Conservation (phyloP, 2,797 vertebrate genomes). For the Coregonus suidteri region DNA sequence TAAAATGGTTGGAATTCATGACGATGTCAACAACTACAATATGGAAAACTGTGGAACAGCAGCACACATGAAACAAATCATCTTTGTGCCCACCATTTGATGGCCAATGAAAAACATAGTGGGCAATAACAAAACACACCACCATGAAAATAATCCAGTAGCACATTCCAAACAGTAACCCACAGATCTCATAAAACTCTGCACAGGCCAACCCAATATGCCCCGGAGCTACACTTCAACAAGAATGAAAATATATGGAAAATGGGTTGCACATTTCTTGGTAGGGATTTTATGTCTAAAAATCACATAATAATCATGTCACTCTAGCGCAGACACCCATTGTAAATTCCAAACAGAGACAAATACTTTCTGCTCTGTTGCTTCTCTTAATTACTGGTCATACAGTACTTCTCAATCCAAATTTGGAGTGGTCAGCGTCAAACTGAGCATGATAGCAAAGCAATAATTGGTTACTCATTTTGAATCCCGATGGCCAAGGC, state of each 20-base stretch:
- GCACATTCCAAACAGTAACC: not conserved
- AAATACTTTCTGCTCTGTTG: constrained; percentile 27
- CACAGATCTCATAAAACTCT: constrained; percentile 25
- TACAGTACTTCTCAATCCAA: constrained; percentile 10
- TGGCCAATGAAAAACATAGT: not conserved
- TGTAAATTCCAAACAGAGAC: constrained; percentile 12
- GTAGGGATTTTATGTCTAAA: constrained; percentile 26
- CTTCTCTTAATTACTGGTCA: constrained; percentile 14
- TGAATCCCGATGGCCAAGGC: not conserved
- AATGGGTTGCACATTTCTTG: constrained; percentile 24
- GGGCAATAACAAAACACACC: not conserved
- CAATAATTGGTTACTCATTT: not conserved
- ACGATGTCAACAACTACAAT: not conserved
- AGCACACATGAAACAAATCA: not conserved
- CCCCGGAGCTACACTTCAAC: too few relatives aligned
- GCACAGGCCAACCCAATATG: constrained; percentile 4
- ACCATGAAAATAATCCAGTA: not conserved
- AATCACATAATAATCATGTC: constrained; percentile 29
- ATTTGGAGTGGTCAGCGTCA: constrained; percentile 3
- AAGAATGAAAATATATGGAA: not conserved
- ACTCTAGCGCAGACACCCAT: constrained; percentile 22
- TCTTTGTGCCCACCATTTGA: not conserved
- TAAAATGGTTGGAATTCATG: not conserved
- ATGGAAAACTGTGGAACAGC: not conserved
- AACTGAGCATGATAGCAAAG: not conserved